phyloP scores from a whole-genome alignment of 2,888 invertebrate species.

The Oligia latruncula region DNA sequence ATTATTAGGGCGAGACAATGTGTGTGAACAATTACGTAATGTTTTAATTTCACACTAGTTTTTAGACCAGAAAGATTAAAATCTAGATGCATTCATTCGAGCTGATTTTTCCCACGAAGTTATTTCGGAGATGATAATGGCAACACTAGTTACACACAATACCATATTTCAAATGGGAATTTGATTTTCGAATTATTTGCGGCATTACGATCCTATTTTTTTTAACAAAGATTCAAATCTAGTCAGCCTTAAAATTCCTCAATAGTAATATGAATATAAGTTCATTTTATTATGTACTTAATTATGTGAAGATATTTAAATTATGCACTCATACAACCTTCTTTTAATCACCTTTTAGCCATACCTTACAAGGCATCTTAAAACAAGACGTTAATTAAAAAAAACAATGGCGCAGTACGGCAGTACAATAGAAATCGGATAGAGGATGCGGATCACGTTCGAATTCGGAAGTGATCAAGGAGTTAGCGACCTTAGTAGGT shows the following conservation, averaged over 20 bases:
- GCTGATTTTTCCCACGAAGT: conserved; percentile 59
- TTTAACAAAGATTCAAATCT: neutral
- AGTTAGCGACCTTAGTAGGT: conserved; percentile 62
- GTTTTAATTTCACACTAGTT: conserved; percentile 49
- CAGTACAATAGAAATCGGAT: conserved; percentile 65
- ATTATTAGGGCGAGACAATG: conserved; percentile 59
- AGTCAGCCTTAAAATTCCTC: conserved; percentile 23
- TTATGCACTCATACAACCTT: conserved; percentile 27
- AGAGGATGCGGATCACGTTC: conserved; percentile 64
- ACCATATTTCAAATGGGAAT: conserved; percentile 10
- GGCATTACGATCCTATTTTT: neutral
- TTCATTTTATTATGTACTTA: conserved; percentile 1
- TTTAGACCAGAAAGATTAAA: conserved; percentile 66
- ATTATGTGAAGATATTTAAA: conserved; percentile 22
- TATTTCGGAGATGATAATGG: conserved; percentile 40
- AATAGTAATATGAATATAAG: conserved; percentile 13
- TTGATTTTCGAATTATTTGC: conserved; percentile 17
- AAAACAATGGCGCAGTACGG: conserved; percentile 44
- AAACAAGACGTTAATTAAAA: conserved; percentile 29
- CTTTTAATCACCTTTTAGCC: conserved; percentile 30
- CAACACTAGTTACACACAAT: conserved; percentile 28
- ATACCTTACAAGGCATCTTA: conserved; percentile 18
- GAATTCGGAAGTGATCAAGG: conserved; percentile 67
- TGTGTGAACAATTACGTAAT: conserved; percentile 55
- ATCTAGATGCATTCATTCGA: conserved; percentile 56